These are phyloP conservation scores for Antrozous pallidus DNA, from an alignment of 2,797 vertebrate genomes.

Conservation along the genomic window DNA sequence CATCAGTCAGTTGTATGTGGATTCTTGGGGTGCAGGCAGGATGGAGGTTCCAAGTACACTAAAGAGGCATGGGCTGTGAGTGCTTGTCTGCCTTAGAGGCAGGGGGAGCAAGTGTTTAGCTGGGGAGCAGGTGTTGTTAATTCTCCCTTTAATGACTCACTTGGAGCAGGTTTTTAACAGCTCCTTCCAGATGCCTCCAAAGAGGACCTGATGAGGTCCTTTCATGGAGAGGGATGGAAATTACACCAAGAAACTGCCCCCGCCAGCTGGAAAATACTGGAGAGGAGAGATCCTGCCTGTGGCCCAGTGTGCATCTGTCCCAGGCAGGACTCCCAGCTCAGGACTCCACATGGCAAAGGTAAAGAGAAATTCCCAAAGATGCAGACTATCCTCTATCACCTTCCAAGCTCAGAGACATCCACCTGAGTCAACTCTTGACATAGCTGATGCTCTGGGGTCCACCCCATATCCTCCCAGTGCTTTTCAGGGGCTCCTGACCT, in stretches of 20 bases:
- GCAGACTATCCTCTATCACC: not conserved
- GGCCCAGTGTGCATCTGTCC: not conserved
- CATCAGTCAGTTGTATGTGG: not conserved
- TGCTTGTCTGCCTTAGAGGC: not conserved
- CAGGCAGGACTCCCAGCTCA: not conserved
- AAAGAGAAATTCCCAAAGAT: not conserved
- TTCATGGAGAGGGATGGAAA: not conserved
- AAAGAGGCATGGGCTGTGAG: not conserved
- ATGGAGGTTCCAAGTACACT: not conserved
- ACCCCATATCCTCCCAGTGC: not conserved
- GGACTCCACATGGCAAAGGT: not conserved
- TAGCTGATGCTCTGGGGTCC: not conserved
- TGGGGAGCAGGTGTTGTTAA: not conserved
- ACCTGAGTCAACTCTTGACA: not conserved
- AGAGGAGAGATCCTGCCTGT: not conserved
- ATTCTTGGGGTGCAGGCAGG: not conserved
- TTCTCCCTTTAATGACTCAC: not conserved
- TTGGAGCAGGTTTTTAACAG: not conserved
- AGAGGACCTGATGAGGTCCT: not conserved
- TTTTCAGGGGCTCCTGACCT: not conserved
- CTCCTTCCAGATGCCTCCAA: not conserved
- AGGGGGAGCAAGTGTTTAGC: not conserved
- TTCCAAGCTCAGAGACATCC: not conserved
- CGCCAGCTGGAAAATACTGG: not conserved
- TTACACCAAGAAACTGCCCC: not conserved